phyloP scores from a whole-genome alignment of 2,797 vertebrate genomes.

The Rallus crepitans region DNA sequence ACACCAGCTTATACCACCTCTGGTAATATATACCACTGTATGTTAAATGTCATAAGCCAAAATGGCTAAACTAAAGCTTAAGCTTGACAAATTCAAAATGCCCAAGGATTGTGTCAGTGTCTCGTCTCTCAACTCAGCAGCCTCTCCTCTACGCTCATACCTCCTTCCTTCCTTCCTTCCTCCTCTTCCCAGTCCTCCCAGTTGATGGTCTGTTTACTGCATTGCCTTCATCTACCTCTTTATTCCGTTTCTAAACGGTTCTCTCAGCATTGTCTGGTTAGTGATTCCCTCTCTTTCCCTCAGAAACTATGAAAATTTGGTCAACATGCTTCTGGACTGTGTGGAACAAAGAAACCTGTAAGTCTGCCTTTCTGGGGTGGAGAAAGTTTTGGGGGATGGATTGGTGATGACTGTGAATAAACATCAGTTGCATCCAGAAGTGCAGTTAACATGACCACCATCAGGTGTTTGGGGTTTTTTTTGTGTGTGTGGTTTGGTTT shows the following conservation, averaged over 20 bases:
- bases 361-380: slow-evolving; percentile 47
- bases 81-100: neutral
- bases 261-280: neutral
- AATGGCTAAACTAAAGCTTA: neutral
- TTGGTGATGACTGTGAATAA: neutral
- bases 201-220: neutral
- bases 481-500: no score
- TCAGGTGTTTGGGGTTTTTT: neutral
- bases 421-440: neutral
- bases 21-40: neutral
- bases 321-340: slow-evolving; percentile 88
- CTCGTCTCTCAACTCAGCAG: neutral
- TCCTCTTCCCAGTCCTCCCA: neutral
- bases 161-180: neutral
- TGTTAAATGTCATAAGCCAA: neutral
- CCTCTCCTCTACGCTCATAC: neutral
- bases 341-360: slow-evolving; percentile 93
- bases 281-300: neutral
- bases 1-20: neutral
- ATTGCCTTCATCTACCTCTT: neutral
- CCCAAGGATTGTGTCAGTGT: neutral
- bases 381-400: neutral
- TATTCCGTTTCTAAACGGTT: neutral
- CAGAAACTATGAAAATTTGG: slow-evolving; percentile 92
- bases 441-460: neutral